Conservation (phyloP, 2,113 vertebrate species). For the Hippocampus zosterae region DNA sequence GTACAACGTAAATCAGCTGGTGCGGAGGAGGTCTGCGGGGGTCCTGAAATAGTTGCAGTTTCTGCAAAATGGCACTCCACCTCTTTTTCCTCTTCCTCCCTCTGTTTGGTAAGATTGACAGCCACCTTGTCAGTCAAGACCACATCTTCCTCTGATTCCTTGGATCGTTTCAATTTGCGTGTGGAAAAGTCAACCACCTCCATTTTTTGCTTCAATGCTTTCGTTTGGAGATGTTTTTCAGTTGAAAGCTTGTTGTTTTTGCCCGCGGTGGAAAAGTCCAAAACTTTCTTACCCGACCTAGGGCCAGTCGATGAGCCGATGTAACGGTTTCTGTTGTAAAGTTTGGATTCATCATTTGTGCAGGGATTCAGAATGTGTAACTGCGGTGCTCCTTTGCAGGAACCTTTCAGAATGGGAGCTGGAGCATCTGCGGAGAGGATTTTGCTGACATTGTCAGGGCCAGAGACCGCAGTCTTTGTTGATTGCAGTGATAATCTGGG, state of each 20-base stretch:
- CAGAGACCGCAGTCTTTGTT: conserved; percentile 18
- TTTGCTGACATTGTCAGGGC: conserved; percentile 7
- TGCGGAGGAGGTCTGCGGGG: conserved; percentile 13
- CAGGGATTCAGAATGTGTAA: conserved; percentile 56
- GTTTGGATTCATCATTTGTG: conserved; percentile 23
- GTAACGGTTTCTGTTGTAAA: conserved; percentile 38
- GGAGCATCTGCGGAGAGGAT: conserved; percentile 12
- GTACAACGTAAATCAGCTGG: conserved; percentile 18
- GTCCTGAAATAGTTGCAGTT: conserved; percentile 2
- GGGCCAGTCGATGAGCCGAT: conserved; percentile 18
- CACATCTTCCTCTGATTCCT: conserved; percentile 26
- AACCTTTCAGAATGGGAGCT: conserved; percentile 14
- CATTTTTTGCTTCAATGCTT: conserved; percentile 20
- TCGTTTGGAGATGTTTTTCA: conserved; percentile 8
- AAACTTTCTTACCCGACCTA: conserved; percentile 42
- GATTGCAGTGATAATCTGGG: conserved; percentile 29
- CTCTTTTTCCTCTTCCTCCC: conserved; percentile 38
- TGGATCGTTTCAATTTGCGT: conserved; percentile 57
- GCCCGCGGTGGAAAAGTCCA: conserved; percentile 60
- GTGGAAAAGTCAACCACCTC: conserved; percentile 67
- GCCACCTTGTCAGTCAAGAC: conserved; percentile 19
- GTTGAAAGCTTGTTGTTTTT: conserved; percentile 31
- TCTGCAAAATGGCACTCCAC: conserved; percentile 30
- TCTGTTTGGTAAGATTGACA: conserved; percentile 62
- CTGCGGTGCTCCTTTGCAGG: conserved; percentile 34